phyloP scores from a whole-genome alignment of 1,140 invertebrate species.

The Calephelis virginiensis region DNA sequence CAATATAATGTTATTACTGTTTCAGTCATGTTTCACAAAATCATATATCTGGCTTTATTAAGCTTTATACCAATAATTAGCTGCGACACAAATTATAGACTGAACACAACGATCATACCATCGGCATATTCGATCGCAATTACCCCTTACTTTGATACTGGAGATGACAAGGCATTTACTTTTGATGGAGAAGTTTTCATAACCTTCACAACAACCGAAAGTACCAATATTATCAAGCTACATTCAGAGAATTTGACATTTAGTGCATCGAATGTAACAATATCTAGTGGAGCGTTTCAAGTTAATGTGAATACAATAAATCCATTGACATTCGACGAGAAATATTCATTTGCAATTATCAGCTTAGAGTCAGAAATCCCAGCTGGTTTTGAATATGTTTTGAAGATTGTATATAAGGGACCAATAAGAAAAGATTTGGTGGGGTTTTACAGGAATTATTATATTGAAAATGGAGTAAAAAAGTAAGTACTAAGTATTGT shows the following conservation, averaged over 20 bases:
- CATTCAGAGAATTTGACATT: conserved; percentile 82
- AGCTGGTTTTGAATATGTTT: conserved; percentile 48
- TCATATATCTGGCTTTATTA: conserved; percentile 32
- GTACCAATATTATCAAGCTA: conserved; percentile 77
- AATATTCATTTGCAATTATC: conserved; percentile 61
- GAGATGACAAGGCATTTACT: conserved; percentile 76
- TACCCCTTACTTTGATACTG: conserved; percentile 79
- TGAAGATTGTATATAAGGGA: conserved; percentile 78
- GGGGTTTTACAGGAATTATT: conserved; percentile 91
- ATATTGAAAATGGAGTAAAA: conserved; percentile 75
- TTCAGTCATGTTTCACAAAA: conserved; percentile 45
- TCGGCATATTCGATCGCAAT: conserved; percentile 82
- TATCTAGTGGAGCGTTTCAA: conserved; percentile 40
- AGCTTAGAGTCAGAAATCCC: conserved; percentile 50
- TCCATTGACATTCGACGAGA: conserved; percentile 50
- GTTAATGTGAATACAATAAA: conserved; percentile 36
- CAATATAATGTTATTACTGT: conserved; percentile 8
- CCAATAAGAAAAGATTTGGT: conserved; percentile 80
- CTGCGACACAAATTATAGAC: conserved; percentile 74
- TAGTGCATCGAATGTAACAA: conserved; percentile 53
- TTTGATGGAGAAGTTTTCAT: conserved; percentile 82
- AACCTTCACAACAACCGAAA: conserved; percentile 46
- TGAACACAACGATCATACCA: conserved; percentile 81
- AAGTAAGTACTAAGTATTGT: conserved; percentile 58
- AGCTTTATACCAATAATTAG: conserved; percentile 27